Conservation (phyloP, 2,797 vertebrate species). For the Thamnophis elegans region DNA sequence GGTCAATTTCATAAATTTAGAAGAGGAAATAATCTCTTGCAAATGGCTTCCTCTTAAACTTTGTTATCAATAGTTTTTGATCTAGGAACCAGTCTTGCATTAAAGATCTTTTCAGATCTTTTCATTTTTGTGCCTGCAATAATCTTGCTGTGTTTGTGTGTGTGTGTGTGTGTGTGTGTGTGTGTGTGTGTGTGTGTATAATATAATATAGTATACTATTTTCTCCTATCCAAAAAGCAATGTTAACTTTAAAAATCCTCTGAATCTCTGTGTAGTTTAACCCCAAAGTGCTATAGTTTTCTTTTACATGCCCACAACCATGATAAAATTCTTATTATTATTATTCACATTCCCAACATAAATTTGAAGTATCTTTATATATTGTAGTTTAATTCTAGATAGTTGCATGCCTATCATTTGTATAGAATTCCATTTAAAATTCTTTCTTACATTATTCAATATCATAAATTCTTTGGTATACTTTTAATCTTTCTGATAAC, state of each 20-base stretch:
- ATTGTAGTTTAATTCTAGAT: background rate
- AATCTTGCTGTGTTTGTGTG: background rate
- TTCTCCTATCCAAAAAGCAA: background rate
- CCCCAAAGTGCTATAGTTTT: background rate
- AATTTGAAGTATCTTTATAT: background rate
- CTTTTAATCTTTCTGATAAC: background rate
- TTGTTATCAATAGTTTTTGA: background rate
- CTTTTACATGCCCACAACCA: background rate
- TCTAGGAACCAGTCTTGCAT: background rate
- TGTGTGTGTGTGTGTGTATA: too few relatives aligned
- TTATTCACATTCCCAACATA: background rate
- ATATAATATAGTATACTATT: background rate
- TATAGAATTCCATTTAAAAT: background rate
- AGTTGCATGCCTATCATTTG: background rate
- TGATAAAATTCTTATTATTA: background rate
- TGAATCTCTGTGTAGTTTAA: background rate
- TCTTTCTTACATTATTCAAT: background rate
- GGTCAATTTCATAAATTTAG: background rate
- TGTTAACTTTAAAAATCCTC: background rate
- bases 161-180: too few relatives aligned
- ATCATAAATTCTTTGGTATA: background rate
- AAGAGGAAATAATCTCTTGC: background rate
- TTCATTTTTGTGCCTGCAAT: background rate
- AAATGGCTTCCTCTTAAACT: background rate
- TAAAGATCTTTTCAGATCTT: background rate